These are phyloP conservation scores for Conomelus anceps DNA, from an alignment of 2,888 invertebrate genomes.

Conservation along the genomic window DNA sequence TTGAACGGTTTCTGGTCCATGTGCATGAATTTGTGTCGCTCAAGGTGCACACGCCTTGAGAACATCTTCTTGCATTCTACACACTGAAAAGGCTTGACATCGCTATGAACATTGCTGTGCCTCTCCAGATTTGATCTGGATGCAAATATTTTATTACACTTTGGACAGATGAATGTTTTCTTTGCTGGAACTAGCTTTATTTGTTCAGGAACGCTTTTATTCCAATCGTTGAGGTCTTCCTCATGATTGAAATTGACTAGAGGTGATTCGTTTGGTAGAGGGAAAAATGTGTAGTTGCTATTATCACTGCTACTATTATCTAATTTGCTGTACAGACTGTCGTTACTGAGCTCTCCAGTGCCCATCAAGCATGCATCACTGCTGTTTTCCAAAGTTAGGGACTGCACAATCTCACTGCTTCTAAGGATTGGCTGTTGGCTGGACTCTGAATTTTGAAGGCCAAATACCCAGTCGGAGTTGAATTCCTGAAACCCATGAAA, in stretches of 20 bases:
- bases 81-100: constrained; percentile 3
- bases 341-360: background rate
- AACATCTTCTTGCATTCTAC: constrained; percentile 4
- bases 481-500: background rate
- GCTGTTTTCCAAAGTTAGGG: background rate
- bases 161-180: background rate
- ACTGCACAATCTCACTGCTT: background rate
- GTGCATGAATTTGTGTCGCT: background rate
- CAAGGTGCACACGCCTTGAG: background rate
- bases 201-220: constrained; percentile 5
- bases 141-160: constrained; percentile 3
- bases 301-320: constrained; percentile 11
- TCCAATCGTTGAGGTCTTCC: constrained; percentile 1
- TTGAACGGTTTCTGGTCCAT: constrained; percentile 1
- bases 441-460: background rate
- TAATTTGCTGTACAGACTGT: background rate
- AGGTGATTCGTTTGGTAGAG: background rate
- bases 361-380: background rate
- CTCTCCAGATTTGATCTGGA: background rate
- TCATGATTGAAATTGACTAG: constrained; percentile 4
- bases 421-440: background rate
- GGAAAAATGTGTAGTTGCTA: background rate
- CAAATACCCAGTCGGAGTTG: constrained; percentile 5
- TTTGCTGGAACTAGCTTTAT: background rate
- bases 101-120: background rate